Conservation (phyloP, 53 echinoderm and acorn worm species). For the Astropecten irregularis region DNA sequence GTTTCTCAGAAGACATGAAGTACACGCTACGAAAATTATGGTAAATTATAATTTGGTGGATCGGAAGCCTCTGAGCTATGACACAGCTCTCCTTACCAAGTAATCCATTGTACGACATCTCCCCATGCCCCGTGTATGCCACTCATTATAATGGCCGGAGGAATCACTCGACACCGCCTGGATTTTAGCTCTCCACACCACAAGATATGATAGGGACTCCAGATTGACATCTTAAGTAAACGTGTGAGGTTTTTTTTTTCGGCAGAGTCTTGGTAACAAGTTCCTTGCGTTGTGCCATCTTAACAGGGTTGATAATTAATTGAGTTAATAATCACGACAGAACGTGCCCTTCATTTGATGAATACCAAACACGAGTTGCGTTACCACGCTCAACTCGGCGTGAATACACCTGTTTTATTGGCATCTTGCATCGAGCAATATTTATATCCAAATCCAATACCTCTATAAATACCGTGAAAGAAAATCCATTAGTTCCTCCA, state of each 20-base stretch:
- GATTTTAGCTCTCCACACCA: background rate
- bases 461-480: background rate
- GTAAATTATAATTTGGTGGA: no score
- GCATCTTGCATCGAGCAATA: no score
- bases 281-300: background rate
- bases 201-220: background rate
- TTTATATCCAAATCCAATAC: no score
- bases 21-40: no score
- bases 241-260: background rate
- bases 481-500: constrained; percentile 5
- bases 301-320: background rate
- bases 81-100: background rate
- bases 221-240: constrained; percentile 3
- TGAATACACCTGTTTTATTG: no score
- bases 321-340: background rate
- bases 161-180: constrained; percentile 10
- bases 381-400: background rate
- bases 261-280: background rate
- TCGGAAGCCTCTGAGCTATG: background rate
- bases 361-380: background rate
- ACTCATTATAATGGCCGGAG: background rate
- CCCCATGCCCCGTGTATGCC: background rate
- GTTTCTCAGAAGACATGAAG: no score
- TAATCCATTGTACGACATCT: background rate
- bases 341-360: no score